Evolutionary conservation across 2,888 invertebrate species (phyloP), one percentile per base, ranked within the genome.

Genomic region (Pheosia gnoma): DNA sequence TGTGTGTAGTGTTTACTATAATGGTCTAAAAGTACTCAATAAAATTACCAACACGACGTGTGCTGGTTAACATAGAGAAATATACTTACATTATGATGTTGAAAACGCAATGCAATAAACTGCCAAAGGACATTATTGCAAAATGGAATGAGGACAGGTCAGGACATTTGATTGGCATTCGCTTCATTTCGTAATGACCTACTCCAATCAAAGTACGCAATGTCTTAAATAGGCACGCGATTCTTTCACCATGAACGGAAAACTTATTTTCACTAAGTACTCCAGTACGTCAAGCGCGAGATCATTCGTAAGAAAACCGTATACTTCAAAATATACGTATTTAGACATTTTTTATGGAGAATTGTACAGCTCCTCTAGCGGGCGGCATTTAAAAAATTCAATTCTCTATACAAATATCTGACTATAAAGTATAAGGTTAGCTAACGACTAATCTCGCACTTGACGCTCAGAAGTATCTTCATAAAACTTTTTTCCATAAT

Each of bases 401-500:
- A n/a, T n/a, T 25, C 25, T 25, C 25, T 25, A 25, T 25, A 25
- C 25, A 25, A 25, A 25, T 25, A 25, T 25, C 25, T 25, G 25
- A 25, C 25, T 25, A 25, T 25, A 25, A 25, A 25, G 25, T 25
- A 25, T 25, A 25, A 25, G 2, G 25, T 25, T 25, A 25, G 25
- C 25, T 25, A 0, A 2, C 25, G 25, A 25, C 0, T 25, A 25
- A 25, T 25, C 25, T 25, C 25, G 2, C 25, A 25, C 25, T 0
- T 25, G 1, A 25, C 25, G 25, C 25, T 25, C 25, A 25, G 25
- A 25, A 25, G 25, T n/a, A 25, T 25, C n/a, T 25, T 25, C 25
- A 25, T 25, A 25, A 25, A 25, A 1, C 39, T 78, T 81, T 39
- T 61, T n/a, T n/a, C n/a, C n/a, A n/a, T n/a, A n/a, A 25, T 25